phyloP scores from a whole-genome alignment of 2,797 vertebrate species.

The Lagodon rhomboides region DNA sequence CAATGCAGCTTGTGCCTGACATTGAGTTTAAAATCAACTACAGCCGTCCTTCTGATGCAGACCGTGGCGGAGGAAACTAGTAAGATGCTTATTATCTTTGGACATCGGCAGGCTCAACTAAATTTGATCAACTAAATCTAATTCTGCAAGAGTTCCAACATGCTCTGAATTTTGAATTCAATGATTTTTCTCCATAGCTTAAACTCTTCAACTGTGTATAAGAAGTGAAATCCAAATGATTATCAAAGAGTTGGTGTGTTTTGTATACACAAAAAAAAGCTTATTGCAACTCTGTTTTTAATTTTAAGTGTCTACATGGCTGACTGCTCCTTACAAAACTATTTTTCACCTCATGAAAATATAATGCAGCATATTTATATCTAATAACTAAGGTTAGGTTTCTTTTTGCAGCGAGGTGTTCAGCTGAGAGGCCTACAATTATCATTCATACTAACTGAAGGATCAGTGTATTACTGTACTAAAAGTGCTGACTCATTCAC shows the following conservation, averaged over 20 bases:
- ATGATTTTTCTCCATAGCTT: neutral
- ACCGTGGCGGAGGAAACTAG: slow-evolving; percentile 90
- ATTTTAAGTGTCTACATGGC: neutral
- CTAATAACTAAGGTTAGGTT: neutral
- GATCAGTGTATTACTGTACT: neutral
- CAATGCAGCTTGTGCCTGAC: slow-evolving; percentile 98
- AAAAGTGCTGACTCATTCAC: neutral
- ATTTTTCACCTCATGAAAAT: neutral
- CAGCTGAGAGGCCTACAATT: neutral
- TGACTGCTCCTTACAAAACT: neutral
- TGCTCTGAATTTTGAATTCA: neutral
- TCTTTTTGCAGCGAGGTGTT: neutral
- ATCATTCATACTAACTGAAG: neutral
- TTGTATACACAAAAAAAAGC: neutral
- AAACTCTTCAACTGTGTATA: neutral
- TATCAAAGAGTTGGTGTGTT: neutral
- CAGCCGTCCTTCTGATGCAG: slow-evolving; percentile 91
- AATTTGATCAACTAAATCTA: neutral
- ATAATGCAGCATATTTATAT: neutral
- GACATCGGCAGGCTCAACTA: neutral
- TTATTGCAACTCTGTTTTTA: neutral
- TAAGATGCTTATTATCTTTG: slow-evolving; percentile 75
- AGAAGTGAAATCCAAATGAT: neutral
- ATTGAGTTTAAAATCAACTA: slow-evolving; percentile 99
- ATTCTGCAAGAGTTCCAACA: neutral